Percentiles rank a stretch among this genome's conserved stretches.
phyloP scores from a whole-genome alignment of 1,140 invertebrate genomes.

The Ptiloglossa arizonensis region DNA sequence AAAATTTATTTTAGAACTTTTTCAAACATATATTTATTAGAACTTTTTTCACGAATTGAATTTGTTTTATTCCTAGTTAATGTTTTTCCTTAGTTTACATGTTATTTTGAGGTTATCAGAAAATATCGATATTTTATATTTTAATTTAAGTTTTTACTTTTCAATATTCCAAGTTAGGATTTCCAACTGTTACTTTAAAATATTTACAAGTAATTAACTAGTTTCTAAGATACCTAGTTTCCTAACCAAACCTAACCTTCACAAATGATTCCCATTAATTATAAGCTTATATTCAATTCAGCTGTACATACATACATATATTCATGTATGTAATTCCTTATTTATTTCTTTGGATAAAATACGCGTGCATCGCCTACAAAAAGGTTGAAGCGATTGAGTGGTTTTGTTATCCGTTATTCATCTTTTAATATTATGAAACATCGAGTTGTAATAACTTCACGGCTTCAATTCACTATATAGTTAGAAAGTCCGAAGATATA shows the following conservation, averaged over 20 bases:
- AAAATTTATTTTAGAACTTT: too few relatives aligned
- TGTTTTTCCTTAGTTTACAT: too few relatives aligned
- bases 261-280: background rate
- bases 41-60: too few relatives aligned
- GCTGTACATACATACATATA: background rate
- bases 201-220: too few relatives aligned
- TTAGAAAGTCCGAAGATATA: background rate
- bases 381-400: background rate
- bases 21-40: too few relatives aligned
- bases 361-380: background rate
- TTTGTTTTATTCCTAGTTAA: too few relatives aligned
- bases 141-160: too few relatives aligned
- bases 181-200: too few relatives aligned
- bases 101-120: too few relatives aligned
- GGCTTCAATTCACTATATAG: background rate
- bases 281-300: background rate
- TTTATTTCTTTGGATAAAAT: background rate
- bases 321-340: background rate
- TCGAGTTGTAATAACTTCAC: background rate
- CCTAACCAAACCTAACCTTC: constrained; percentile 10
- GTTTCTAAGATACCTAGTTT: background rate
- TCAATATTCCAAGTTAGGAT: too few relatives aligned
- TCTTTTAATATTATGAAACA: background rate
- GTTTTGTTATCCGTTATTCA: background rate
- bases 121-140: too few relatives aligned